Base-by-base conservation (phyloP, 2,797 vertebrate genomes). In the Hemitrygon akajei region DNA sequence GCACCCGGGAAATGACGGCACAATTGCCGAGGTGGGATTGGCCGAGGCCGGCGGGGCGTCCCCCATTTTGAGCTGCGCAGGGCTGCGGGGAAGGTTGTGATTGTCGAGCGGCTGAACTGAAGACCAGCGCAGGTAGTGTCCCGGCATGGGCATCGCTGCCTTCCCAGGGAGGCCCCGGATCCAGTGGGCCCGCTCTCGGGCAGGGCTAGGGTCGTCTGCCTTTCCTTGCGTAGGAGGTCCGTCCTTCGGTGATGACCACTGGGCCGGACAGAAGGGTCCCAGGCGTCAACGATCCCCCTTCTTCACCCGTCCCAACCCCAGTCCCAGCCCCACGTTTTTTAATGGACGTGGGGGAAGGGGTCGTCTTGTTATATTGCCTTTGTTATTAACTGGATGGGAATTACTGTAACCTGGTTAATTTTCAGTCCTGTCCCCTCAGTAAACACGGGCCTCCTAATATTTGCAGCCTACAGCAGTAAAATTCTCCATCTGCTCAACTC, bases 1-100 rank as follows among this genome's bases (percentile, higher is more conserved):
- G 60, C 22, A 47, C 71, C 69, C 91, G 22, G 91, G 91, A 93
- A 93, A 71, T 93, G 91, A 93, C 91, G 86, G 91, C 91, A 76
- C 30, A 47, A 63, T n/a, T 40, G 69, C 4, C 25, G 25, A 56
- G 25, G 69, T 11, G 34, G 37, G 20, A 30, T 12, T 30, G 25
- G 27, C 1, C 22, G 40, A 12, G 22, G 91, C 40, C 25, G 71
- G 22, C 82, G 89, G 37, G 20, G 47, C 22, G 63, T 20, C 37
- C 71, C 76, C 91, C 91, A 93, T 76, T 93, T 76, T 76, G 91
- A 93, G 91, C 69, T 16, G 69, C 47, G 69, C 30, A 18, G 60
- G 7, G 60, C 9, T 34, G 2, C 2, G 60, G 18, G 0, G 6
- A 18, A 80, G 79, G 71, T 7, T 25, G 71, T 27, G 22, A 22